Conservation (phyloP, 2,113 vertebrate species). For the Corvus cornix region DNA sequence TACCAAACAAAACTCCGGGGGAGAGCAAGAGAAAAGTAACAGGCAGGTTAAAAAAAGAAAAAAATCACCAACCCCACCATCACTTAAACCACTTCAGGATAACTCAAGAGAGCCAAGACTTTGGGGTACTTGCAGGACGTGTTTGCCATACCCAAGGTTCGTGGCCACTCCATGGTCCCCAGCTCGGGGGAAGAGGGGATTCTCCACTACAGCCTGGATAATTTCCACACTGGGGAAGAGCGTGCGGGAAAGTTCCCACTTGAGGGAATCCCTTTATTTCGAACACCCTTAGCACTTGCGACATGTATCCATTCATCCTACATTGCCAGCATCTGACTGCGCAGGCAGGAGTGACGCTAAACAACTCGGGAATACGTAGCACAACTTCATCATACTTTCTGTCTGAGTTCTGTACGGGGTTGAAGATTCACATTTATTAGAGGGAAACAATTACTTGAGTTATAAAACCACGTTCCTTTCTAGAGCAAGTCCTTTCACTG, state of each 20-base stretch:
- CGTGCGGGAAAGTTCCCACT: accelerated
- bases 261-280: neutral
- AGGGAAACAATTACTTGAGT: neutral
- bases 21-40: neutral
- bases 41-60: neutral
- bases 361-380: accelerated
- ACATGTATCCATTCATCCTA: neutral
- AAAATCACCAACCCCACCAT: neutral
- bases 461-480: neutral
- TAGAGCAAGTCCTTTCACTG: neutral
- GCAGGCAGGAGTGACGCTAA: neutral
- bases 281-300: accelerated
- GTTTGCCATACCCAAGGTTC: neutral
- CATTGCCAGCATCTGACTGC: neutral
- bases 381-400: neutral
- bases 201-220: accelerated
- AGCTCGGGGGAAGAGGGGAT: neutral
- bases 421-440: neutral
- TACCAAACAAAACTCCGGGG: neutral
- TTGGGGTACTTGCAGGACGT: accelerated
- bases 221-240: neutral
- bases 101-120: neutral
- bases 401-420: neutral
- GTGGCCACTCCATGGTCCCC: accelerated
- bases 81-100: neutral